Percentiles rank a stretch among this genome's conserved stretches.
These are phyloP conservation scores for Apodemia duryi DNA, from an alignment of 2,888 invertebrate species.

Conservation along the genomic window DNA sequence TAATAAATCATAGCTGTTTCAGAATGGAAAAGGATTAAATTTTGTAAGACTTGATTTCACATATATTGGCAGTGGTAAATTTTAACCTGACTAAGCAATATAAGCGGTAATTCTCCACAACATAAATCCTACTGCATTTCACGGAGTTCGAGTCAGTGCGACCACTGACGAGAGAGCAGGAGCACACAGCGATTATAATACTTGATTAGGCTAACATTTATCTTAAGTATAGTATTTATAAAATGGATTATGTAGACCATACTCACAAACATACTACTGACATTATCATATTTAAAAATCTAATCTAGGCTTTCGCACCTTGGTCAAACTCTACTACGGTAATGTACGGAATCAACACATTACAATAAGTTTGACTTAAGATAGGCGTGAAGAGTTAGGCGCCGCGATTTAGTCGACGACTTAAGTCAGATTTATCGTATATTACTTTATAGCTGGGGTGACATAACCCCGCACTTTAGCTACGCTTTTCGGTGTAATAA, in stretches of 20 bases:
- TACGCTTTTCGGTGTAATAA: too few relatives aligned
- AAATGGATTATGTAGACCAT: background rate
- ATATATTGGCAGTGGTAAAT: slow-evolving; percentile 8
- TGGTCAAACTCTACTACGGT: too few relatives aligned
- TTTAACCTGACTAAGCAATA: background rate
- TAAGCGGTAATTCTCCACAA: background rate
- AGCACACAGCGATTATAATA: slow-evolving; percentile 6
- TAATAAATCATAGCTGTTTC: background rate
- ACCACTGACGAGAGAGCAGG: slow-evolving; percentile 5
- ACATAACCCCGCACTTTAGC: too few relatives aligned
- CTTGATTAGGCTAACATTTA: slow-evolving; percentile 13
- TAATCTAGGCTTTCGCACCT: too few relatives aligned
- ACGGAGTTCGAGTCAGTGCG: background rate
- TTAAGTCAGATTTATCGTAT: too few relatives aligned
- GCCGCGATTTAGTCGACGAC: too few relatives aligned
- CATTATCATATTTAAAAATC: background rate
- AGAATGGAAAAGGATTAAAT: background rate
- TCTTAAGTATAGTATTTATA: slow-evolving; percentile 10
- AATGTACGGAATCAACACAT: too few relatives aligned
- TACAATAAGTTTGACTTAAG: too few relatives aligned
- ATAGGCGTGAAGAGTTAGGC: too few relatives aligned
- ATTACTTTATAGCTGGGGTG: too few relatives aligned
- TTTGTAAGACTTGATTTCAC: slow-evolving; percentile 1
- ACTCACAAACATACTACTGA: background rate
- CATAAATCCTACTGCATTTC: background rate